Evolutionary conservation across 2,888 invertebrate genomes (phyloP), one percentile per base, ranked within the genome.

Genomic region (Elmis aenea): DNA sequence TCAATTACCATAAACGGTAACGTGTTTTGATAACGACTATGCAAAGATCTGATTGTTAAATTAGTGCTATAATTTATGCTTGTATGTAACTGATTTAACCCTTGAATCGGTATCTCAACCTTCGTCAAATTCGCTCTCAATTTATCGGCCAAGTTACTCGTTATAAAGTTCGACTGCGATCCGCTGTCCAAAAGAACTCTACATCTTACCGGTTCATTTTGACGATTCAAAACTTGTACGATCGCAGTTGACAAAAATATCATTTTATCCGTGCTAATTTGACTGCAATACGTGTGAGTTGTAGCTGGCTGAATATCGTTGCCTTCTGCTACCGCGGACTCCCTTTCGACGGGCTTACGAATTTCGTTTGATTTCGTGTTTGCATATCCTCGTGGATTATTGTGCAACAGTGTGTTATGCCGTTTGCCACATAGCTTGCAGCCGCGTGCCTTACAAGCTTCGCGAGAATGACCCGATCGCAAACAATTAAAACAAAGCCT

Each of bases 81-180:
- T 2, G 28, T 18, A 9, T 2, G 2, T 9, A 8, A 9, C 2
- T 16, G 10, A 3, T 15, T 20, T 3, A 33, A 9, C 2, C 33
- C 33, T n/a, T 10, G 2, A 4, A 33, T 10, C 2, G 33, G 26
- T 2, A 33, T 4, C 3, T 28, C 8, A 3, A 27, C 9, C 3
- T 4, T 13, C 3, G 11, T 5, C 12, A 6, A 13, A 2, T 26
- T 9, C n/a, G 28, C 10, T 3, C 21, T 2, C 9, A 33, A 33
- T 13, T 5, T 3, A 3, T 27, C 14, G 11, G 6, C 3, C 2
- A 33, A 8, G n/a, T 10, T 4, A 13, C 28, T 3, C n/a, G 22
- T 34, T 8, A 34, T 34, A 13, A 34, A 34, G 15, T 33, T 3
- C 10, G 20, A 10, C 13, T 34, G 34, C 2, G 34, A 34, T 5